Conservation (phyloP, 2,888 invertebrate genomes). For the Tinea pellionella region DNA sequence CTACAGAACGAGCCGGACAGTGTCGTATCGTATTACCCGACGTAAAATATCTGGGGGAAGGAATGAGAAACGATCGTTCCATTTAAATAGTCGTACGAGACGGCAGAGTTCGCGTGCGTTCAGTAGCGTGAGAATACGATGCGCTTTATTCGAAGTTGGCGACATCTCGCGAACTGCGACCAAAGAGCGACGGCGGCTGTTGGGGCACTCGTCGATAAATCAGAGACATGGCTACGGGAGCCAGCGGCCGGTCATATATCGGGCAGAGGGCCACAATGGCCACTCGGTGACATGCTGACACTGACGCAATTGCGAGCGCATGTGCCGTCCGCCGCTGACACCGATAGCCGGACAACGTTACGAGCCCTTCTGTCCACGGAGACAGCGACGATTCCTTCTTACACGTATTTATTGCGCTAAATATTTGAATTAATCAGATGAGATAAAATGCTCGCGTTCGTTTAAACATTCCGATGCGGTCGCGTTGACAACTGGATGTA, state of each 20-base stretch:
- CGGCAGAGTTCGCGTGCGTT: constrained; percentile 62
- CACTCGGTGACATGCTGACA: constrained; percentile 52
- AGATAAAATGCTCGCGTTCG: constrained; percentile 63
- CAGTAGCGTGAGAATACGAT: constrained; percentile 62
- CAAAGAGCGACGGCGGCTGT: constrained; percentile 23
- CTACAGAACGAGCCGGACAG: constrained; percentile 67
- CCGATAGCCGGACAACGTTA: constrained; percentile 28
- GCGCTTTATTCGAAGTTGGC: constrained; percentile 57
- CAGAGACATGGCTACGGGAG: constrained; percentile 41
- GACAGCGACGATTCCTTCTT: constrained; percentile 10
- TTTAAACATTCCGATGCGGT: constrained; percentile 64
- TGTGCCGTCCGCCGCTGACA: constrained; percentile 29
- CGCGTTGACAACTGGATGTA: constrained; percentile 65
- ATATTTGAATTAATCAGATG: constrained; percentile 69
- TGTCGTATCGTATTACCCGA: constrained; percentile 69
- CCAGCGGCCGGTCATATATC: constrained; percentile 31
- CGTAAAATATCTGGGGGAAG: constrained; percentile 67
- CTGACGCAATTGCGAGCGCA: constrained; percentile 55
- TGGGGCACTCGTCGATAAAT: constrained; percentile 61
- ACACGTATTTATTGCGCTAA: constrained; percentile 63
- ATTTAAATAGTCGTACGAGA: constrained; percentile 55
- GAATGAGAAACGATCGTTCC: constrained; percentile 66
- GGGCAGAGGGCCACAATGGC: constrained; percentile 54
- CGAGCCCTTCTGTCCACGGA: constrained; percentile 27
- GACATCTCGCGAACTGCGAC: constrained; percentile 23